Evolutionary conservation across 2,888 invertebrate species (phyloP).

Genomic region (Macroteleia sp.): DNA sequence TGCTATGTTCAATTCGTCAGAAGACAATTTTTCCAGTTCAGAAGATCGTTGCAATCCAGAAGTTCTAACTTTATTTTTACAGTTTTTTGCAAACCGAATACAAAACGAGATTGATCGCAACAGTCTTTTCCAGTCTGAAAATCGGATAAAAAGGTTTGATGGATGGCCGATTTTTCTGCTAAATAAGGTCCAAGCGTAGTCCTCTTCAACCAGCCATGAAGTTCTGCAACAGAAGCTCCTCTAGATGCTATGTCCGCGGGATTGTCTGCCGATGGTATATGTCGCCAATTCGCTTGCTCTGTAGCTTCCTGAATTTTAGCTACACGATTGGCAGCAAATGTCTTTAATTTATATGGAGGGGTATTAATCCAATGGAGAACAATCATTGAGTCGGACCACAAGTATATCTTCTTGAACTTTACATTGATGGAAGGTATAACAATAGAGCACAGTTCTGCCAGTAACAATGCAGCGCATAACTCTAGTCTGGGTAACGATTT

Average conservation of each 20-base stretch:
- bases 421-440: conserved; percentile 24
- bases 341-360: conserved; percentile 3
- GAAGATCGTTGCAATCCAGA: neutral
- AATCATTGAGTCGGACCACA: conserved; percentile 18
- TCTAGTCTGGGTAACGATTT: neutral
- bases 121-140: neutral
- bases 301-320: neutral
- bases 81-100: neutral
- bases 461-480: neutral
- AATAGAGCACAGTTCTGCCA: conserved; percentile 21
- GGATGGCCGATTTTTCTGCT: neutral
- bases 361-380: neutral
- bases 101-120: neutral
- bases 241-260: neutral
- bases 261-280: neutral
- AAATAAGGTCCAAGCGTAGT: neutral
- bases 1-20: conserved; percentile 13
- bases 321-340: conserved; percentile 34
- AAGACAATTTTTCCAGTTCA: neutral
- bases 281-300: neutral
- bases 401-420: neutral
- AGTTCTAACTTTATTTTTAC: neutral
- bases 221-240: neutral
- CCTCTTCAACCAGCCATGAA: neutral
- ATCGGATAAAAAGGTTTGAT: neutral